Evolutionary conservation across 2,888 invertebrate genomes (phyloP).

Genomic region (Stenolophus ochropezus): DNA sequence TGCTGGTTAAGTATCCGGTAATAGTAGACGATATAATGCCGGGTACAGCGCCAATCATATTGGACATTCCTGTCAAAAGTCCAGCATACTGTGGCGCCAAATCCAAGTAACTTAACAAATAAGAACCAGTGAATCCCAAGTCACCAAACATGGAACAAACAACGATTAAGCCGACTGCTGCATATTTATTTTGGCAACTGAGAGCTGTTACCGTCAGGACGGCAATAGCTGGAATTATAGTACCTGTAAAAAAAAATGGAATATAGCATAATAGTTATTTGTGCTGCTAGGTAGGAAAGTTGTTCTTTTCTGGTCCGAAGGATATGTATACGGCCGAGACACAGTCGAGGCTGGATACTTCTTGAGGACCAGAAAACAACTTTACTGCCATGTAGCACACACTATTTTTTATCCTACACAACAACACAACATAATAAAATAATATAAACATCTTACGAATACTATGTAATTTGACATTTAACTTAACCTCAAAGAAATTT

Average conservation of each 20-base stretch:
- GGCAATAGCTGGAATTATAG: constrained; percentile 64
- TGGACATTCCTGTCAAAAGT: constrained; percentile 72
- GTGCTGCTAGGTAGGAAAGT: too few relatives aligned
- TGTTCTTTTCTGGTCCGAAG: too few relatives aligned
- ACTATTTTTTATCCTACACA: too few relatives aligned
- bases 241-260: constrained; percentile 62
- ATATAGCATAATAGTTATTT: neutral
- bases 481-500: too few relatives aligned
- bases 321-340: too few relatives aligned
- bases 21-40: constrained; percentile 71
- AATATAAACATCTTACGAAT: too few relatives aligned
- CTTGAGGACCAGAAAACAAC: too few relatives aligned
- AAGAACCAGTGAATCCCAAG: constrained; percentile 72
- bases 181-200: constrained; percentile 68
- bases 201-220: constrained; percentile 67
- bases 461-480: too few relatives aligned
- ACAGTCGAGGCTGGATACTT: too few relatives aligned
- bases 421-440: too few relatives aligned
- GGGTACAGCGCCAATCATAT: constrained; percentile 71
- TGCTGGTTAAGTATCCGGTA: constrained; percentile 69
- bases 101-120: constrained; percentile 72
- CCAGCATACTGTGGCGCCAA: constrained; percentile 73
- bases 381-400: too few relatives aligned
- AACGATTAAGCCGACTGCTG: constrained; percentile 69
- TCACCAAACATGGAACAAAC: constrained; percentile 70